These are phyloP conservation scores for Drosophila testacea DNA, from an alignment of 2,888 invertebrate species.

Conservation along the genomic window DNA sequence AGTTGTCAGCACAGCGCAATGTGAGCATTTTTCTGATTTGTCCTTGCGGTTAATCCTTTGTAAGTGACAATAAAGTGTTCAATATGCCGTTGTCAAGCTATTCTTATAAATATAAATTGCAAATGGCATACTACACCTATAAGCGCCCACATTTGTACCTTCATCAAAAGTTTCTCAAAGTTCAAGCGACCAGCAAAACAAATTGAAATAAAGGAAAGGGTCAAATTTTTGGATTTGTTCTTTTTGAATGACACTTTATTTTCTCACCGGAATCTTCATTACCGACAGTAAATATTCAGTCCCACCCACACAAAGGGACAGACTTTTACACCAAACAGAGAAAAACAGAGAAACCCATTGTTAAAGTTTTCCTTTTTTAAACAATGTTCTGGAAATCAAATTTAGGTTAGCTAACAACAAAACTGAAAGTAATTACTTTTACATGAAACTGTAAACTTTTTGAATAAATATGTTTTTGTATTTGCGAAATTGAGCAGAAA, in stretches of 20 bases:
- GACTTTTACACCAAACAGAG: background rate
- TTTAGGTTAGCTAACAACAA: background rate
- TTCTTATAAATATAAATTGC: slow-evolving; percentile 42
- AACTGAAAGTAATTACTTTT: background rate
- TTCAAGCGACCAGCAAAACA: slow-evolving; percentile 3
- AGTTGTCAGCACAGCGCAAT: slow-evolving; percentile 27
- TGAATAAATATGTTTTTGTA: background rate
- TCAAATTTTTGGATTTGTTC: slow-evolving; percentile 7
- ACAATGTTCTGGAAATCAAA: slow-evolving; percentile 1
- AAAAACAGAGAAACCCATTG: slow-evolving; percentile 1
- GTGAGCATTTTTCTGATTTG: slow-evolving; percentile 24
- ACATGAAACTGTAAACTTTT: background rate
- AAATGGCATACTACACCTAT: slow-evolving; percentile 29
- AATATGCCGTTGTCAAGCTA: slow-evolving; percentile 33
- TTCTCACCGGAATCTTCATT: slow-evolving; percentile 19
- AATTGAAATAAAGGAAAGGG: slow-evolving; percentile 15
- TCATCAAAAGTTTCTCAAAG: slow-evolving; percentile 15
- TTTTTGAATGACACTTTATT: slow-evolving; percentile 11
- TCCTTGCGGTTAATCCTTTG: slow-evolving; percentile 47
- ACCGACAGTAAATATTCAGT: slow-evolving; percentile 1
- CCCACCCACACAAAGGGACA: background rate
- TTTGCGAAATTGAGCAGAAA: slow-evolving; percentile 8
- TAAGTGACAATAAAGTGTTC: slow-evolving; percentile 42
- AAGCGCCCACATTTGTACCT: slow-evolving; percentile 24
- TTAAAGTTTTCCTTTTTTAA: background rate